Percentiles rank a stretch among this genome's conserved stretches.
These are phyloP conservation scores for Conomelus anceps DNA, from an alignment of 2,888 invertebrate genomes.

Conservation along the genomic window DNA sequence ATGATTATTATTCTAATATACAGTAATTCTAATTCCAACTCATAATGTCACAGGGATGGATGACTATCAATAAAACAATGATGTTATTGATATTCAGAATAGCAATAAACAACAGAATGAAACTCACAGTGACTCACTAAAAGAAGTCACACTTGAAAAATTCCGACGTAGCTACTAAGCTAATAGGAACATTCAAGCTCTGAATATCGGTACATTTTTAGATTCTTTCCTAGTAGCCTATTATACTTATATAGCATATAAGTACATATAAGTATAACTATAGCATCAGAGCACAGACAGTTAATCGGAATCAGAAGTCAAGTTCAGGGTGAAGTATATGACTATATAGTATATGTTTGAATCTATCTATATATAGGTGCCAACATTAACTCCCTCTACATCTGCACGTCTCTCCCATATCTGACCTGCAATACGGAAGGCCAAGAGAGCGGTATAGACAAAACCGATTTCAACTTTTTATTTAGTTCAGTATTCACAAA, in stretches of 20 bases:
- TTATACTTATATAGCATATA: no score
- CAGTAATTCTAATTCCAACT: no score
- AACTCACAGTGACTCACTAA: no score
- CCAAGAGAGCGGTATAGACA: background rate
- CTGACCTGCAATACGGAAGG: background rate
- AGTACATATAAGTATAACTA: no score
- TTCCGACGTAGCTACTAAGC: no score
- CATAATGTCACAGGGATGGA: no score
- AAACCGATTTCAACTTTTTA: background rate
- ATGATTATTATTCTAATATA: no score
- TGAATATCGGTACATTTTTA: background rate
- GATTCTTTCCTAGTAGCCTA: no score
- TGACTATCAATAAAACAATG: no score
- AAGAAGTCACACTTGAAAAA: background rate
- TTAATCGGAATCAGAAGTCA: background rate
- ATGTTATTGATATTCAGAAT: no score
- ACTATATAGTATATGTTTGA: background rate
- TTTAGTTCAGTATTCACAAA: background rate
- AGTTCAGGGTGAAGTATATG: background rate
- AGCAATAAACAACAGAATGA: no score
- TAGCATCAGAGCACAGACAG: background rate
- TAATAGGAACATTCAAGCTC: background rate
- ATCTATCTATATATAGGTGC: background rate
- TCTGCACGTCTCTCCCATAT: background rate
- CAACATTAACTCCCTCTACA: background rate